Conservation (phyloP, 30 jellyfish, hydroid and myxozoan genomes). For the Chironex yamaguchii region DNA sequence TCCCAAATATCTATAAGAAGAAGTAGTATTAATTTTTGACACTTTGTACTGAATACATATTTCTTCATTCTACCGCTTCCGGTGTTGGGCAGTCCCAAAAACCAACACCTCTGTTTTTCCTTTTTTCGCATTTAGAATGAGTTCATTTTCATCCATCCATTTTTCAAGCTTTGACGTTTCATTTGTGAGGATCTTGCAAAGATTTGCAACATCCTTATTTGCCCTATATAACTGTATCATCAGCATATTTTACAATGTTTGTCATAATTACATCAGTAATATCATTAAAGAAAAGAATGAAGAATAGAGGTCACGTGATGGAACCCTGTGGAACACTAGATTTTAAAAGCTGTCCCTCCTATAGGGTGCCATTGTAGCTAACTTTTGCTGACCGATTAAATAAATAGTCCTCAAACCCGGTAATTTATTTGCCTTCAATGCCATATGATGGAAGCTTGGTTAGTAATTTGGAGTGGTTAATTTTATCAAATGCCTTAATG, state of each 20-base stretch:
- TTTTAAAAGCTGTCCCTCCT: slow-evolving; percentile 20
- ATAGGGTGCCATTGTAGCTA: slow-evolving; percentile 31
- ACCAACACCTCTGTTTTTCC: slow-evolving; percentile 51
- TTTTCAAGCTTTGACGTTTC: slow-evolving; percentile 31
- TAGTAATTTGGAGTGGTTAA: slow-evolving; percentile 47
- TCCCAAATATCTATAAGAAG: slow-evolving; percentile 27
- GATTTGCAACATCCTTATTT: slow-evolving; percentile 36
- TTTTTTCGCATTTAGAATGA: slow-evolving; percentile 21
- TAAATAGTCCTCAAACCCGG: slow-evolving; percentile 52
- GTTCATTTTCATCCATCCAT: slow-evolving; percentile 37
- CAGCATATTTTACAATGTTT: slow-evolving; percentile 56
- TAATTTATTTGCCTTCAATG: slow-evolving; percentile 20
- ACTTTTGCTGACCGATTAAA: slow-evolving; percentile 44
- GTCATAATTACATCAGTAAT: slow-evolving; percentile 27
- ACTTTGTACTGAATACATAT: slow-evolving; percentile 15
- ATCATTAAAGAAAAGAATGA: slow-evolving; percentile 42
- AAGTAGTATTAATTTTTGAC: not conserved
- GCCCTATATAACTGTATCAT: slow-evolving; percentile 65
- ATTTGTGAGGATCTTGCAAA: not conserved
- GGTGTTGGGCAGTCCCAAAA: slow-evolving; percentile 69
- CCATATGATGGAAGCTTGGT: slow-evolving; percentile 65
- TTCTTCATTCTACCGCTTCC: slow-evolving; percentile 21
- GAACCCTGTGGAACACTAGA: slow-evolving; percentile 73
- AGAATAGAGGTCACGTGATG: slow-evolving; percentile 62
- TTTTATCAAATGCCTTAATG: slow-evolving; percentile 78